These are phyloP conservation scores for Leucoraja ocellata DNA, from an alignment of 2,797 vertebrate species.

Conservation along the genomic window DNA sequence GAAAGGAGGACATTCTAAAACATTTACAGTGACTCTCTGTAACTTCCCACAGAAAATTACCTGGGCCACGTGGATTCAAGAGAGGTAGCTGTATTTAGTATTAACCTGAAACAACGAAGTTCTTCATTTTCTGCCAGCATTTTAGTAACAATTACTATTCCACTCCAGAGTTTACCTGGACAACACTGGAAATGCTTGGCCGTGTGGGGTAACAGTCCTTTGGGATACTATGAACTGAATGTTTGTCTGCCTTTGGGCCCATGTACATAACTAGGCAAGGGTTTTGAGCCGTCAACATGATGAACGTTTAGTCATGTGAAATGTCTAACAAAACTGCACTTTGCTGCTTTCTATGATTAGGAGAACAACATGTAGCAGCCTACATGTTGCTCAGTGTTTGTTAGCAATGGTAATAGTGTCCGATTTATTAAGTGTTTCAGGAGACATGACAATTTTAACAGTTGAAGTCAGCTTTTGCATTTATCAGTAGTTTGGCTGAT, in stretches of 20 bases:
- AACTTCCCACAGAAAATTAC: background rate
- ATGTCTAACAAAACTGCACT: background rate
- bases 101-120: background rate
- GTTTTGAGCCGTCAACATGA: background rate
- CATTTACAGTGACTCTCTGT: background rate
- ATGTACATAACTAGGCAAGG: background rate
- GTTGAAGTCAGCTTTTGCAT: background rate
- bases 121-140: background rate
- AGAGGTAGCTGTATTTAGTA: background rate
- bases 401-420: constrained; percentile 15
- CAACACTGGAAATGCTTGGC: background rate
- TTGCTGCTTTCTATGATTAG: background rate
- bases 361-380: background rate
- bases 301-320: background rate
- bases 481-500: constrained; percentile 40
- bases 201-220: background rate
- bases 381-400: background rate
- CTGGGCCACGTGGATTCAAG: background rate
- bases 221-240: background rate
- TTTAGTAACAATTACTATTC: background rate
- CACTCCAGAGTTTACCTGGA: background rate
- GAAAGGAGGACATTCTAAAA: background rate
- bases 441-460: background rate
- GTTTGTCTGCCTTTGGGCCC: background rate
- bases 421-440: background rate